A percentile compares a stretch with the other conserved stretches of the same genome.
These are phyloP conservation scores for Ichneumoninae sp. DNA, from an alignment of 2,888 invertebrate species.

Conservation along the genomic window DNA sequence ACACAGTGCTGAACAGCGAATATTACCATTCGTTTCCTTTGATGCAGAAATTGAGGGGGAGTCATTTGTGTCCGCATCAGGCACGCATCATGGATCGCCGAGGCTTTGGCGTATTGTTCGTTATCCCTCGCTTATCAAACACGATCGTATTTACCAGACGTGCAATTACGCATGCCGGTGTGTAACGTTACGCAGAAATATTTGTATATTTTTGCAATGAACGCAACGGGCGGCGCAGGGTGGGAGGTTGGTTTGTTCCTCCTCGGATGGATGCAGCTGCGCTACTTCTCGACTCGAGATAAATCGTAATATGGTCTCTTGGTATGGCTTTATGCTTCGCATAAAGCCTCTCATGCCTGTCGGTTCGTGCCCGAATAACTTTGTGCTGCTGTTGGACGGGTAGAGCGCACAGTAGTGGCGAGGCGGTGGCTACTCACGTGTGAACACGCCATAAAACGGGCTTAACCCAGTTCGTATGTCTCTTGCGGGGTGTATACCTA, in stretches of 20 bases:
- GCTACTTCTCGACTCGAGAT: background rate
- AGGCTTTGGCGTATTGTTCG: background rate
- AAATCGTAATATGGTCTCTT: slow-evolving; percentile 3
- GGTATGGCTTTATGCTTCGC: slow-evolving; percentile 5
- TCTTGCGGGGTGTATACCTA: slow-evolving; percentile 41
- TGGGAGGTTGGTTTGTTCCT: background rate
- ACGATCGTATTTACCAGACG: slow-evolving; percentile 3
- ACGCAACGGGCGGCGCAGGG: background rate
- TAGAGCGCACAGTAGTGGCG: background rate
- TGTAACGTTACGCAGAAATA: background rate
- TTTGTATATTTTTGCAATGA: background rate
- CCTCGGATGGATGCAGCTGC: background rate
- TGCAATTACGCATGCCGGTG: slow-evolving; percentile 25
- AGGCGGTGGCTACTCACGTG: slow-evolving; percentile 57
- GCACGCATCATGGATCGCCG: background rate
- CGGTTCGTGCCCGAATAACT: slow-evolving; percentile 41
- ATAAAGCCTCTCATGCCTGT: background rate
- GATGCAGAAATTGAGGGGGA: slow-evolving; percentile 50
- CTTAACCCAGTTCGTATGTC: slow-evolving; percentile 67
- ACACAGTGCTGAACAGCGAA: background rate
- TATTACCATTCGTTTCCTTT: slow-evolving; percentile 50
- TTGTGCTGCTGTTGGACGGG: slow-evolving; percentile 34
- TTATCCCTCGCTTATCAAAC: slow-evolving; percentile 1
- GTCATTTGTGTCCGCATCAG: background rate
- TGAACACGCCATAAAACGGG: slow-evolving; percentile 65